Evolutionary conservation across 2,113 vertebrate genomes (phyloP).

Genomic region (Alosa alosa): DNA sequence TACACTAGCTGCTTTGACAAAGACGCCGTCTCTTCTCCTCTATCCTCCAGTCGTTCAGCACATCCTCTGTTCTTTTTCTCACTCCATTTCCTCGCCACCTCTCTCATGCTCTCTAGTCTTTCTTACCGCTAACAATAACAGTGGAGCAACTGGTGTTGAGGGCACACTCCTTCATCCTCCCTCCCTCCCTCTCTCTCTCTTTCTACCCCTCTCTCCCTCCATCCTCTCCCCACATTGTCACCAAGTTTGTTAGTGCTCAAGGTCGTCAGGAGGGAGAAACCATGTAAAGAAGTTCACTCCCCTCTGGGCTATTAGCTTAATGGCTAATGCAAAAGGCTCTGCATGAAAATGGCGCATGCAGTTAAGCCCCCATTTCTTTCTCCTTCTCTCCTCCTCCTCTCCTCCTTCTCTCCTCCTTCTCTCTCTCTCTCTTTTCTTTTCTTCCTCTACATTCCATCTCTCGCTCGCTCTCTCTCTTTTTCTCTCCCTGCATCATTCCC

Average conservation of each 20-base stretch:
- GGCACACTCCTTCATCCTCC: slow-evolving; percentile 1
- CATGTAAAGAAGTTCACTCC: too few relatives aligned
- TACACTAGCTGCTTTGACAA: too few relatives aligned
- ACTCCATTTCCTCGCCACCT: background rate
- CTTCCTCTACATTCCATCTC: background rate
- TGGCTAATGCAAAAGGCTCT: slow-evolving; percentile 64
- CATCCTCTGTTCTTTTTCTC: background rate
- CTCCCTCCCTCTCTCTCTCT: background rate
- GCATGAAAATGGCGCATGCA: slow-evolving; percentile 64
- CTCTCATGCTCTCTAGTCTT: background rate
- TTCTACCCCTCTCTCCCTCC: background rate
- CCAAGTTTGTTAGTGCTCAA: too few relatives aligned
- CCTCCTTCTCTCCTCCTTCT: slow-evolving; percentile 36
- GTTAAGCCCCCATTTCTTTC: slow-evolving; percentile 61
- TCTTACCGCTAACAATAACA: background rate
- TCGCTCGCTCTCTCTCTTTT: too few relatives aligned
- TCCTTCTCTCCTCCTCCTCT: too few relatives aligned
- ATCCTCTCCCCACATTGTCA: too few relatives aligned
- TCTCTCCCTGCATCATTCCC: background rate
- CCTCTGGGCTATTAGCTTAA: slow-evolving; percentile 65
- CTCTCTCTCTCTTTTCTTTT: slow-evolving; percentile 43
- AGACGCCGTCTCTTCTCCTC: background rate
- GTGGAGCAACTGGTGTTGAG: background rate
- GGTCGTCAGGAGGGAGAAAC: too few relatives aligned
- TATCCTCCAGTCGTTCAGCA: background rate